Percentiles rank a stretch among this genome's conserved stretches.
Conservation (phyloP, 2,797 vertebrate genomes). For the Carduelis carduelis region DNA sequence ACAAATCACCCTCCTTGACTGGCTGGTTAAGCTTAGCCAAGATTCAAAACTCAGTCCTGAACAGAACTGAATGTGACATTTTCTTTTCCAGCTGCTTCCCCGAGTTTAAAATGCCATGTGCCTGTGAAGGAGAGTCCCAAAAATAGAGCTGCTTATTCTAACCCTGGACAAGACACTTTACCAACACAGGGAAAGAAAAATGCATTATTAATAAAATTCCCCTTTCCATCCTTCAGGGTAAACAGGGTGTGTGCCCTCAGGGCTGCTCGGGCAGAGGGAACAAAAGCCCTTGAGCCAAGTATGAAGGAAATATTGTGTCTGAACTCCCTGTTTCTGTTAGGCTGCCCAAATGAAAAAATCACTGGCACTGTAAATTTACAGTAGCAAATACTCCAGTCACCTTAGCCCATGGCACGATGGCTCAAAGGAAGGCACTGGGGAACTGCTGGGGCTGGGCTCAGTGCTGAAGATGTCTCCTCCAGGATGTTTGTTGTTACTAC, state of each 20-base stretch:
- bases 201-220: background rate
- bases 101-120: background rate
- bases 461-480: background rate
- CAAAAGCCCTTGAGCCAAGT: background rate
- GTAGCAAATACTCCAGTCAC: background rate
- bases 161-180: background rate
- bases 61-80: conserved; percentile 15
- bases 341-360: background rate
- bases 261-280: background rate
- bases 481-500: background rate
- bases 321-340: background rate
- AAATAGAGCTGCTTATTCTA: background rate
- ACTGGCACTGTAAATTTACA: background rate
- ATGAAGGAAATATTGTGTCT: background rate
- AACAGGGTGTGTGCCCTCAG: fast-evolving
- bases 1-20: background rate
- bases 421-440: background rate
- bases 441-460: background rate
- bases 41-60: background rate
- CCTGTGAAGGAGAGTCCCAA: background rate
- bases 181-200: background rate
- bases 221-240: background rate
- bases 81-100: conserved; percentile 8
- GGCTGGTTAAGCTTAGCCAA: background rate
- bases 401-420: fast-evolving